phyloP scores from a whole-genome alignment of 1,140 invertebrate species.

The Drosophila pseudoananassae region DNA sequence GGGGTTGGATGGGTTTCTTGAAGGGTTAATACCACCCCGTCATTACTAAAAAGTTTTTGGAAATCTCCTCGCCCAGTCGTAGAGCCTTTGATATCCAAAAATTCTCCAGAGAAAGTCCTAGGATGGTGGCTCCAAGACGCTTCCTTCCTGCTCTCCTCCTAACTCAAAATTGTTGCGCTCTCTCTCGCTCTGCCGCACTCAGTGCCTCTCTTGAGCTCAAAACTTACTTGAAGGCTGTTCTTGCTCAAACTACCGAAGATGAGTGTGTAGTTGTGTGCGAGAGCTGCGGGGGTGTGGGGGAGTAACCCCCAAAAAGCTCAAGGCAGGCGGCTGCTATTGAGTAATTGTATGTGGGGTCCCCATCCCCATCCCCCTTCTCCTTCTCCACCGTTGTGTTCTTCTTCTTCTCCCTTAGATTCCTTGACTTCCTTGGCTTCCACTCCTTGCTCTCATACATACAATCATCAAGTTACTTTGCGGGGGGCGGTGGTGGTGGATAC shows the following conservation, averaged over 20 bases:
- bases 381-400: conserved; percentile 3
- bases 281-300: conserved; percentile 23
- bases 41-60: neutral
- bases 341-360: conserved; percentile 68
- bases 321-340: conserved; percentile 68
- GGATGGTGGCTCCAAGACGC: conserved; percentile 18
- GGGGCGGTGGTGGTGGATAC: conserved; percentile 16
- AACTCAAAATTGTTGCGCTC: conserved; percentile 62
- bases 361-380: conserved; percentile 1
- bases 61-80: neutral
- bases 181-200: conserved; percentile 35
- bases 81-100: conserved; percentile 1
- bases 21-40: neutral
- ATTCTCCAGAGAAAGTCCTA: neutral
- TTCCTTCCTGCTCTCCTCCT: conserved; percentile 20
- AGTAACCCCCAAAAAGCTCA: conserved; percentile 78
- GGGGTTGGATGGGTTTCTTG: neutral
- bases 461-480: conserved; percentile 72
- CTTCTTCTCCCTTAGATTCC: conserved; percentile 29
- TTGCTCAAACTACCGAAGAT: conserved; percentile 61
- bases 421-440: conserved; percentile 34
- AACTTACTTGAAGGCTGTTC: conserved; percentile 59
- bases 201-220: conserved; percentile 26
- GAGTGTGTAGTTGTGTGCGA: conserved; percentile 50
- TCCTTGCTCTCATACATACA: conserved; percentile 57